Evolutionary conservation across 2,113 vertebrate species (phyloP).

Genomic region (Epinephelus cyanopodus): DNA sequence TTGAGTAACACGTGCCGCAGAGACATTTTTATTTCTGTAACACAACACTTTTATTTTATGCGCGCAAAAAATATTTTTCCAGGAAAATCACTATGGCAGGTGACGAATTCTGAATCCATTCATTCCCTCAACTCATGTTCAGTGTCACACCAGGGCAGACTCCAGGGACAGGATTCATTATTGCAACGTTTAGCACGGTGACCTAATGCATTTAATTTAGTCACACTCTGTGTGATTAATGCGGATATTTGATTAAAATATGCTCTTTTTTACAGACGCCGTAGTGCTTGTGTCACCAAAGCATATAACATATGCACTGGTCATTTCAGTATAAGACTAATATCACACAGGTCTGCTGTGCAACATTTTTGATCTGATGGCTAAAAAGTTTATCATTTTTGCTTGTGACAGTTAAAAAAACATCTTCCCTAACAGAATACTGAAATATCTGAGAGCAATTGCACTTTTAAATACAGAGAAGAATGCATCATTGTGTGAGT

Average conservation of each 20-base stretch:
- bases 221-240: conserved; percentile 36
- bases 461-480: no score
- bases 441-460: not conserved
- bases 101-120: conserved; percentile 43
- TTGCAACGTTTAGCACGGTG: conserved; percentile 16
- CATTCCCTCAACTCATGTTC: conserved; percentile 11
- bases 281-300: conserved; percentile 35
- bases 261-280: conserved; percentile 22
- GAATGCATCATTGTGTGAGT: not conserved
- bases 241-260: conserved; percentile 48
- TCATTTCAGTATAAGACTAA: not conserved
- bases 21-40: conserved; percentile 73
- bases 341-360: not conserved
- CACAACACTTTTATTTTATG: conserved; percentile 52
- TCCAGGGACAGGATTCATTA: conserved; percentile 25
- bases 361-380: conserved; percentile 24
- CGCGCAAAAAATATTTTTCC: conserved; percentile 49
- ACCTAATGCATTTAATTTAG: conserved; percentile 34
- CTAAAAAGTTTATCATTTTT: not conserved
- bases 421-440: conserved; percentile 17
- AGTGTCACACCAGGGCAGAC: conserved; percentile 32
- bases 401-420: conserved; percentile 9
- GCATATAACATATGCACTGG: not conserved
- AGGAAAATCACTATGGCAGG: conserved; percentile 33
- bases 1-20: conserved; percentile 56